Base-by-base conservation (phyloP, 2,888 invertebrate genomes). In the Chymomyza procnemis region DNA sequence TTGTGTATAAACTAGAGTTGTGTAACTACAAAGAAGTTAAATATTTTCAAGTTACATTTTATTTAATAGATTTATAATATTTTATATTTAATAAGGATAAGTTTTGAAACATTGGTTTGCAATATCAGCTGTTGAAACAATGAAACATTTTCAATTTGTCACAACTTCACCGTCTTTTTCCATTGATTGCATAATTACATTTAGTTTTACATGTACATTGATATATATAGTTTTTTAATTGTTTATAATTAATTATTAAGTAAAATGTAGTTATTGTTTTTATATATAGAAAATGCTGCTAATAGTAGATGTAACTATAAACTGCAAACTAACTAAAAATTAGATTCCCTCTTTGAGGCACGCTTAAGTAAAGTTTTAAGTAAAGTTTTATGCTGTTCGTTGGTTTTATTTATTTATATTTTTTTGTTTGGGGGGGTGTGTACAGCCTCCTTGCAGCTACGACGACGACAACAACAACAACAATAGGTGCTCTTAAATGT, bases 151-250 rank as follows among this genome's bases (percentile, higher is more conserved):
- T 18, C n/a, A 61, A 30, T n/a, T n/a, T n/a, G 34, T 46, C n/a
- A 8, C 54, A 54, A 71, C 86, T 82, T 86, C 81, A 82, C 86
- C 86, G 79, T 82, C 87, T 86, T 82, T 80, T 82, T 86, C 82
- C 87, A 83, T 83, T 83, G 83, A 85, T 83, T 83, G 83, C 85
- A 87, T 83, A 86, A 73, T 87, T 83, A 83, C 68, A 66, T 18
- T 70, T 63, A 64, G 55, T 64, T 58, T 19, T 62, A 60, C 58
- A 47, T 61, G 55, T 68, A 55, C 47, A 58, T 76, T 34, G 61
- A 68, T 66, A 55, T 58, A 66, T 74, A 69, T 71, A 30, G n/a
- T 18, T 54, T 5, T 21, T 5, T 54, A 52, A 18, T 54, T 50
- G 3, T 48, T 48, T 18, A 48, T 48, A 18, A 16, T 50, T 50